phyloP scores from a whole-genome alignment of 2,797 vertebrate genomes.

The Pempheris klunzingeri region DNA sequence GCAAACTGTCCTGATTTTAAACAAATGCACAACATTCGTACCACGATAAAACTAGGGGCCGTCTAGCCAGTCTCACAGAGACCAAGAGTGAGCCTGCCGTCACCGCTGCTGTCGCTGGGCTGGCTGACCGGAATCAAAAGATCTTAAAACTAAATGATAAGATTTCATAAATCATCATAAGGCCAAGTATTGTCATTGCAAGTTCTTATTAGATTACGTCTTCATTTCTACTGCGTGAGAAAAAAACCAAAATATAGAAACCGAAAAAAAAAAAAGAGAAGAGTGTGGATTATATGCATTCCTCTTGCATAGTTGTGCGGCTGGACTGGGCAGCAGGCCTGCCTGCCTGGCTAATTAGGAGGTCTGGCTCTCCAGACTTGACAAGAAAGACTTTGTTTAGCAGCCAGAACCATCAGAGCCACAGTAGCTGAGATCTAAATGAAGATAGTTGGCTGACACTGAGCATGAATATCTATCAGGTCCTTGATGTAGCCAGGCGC shows the following conservation, averaged over 20 bases:
- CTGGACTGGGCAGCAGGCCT: slow-evolving; percentile 80
- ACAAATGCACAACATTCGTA: slow-evolving; percentile 99
- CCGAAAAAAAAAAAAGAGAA: slow-evolving; percentile 41
- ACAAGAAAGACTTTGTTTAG: slow-evolving; percentile 76
- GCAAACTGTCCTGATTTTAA: slow-evolving; percentile 99
- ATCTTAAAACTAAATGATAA: slow-evolving; percentile 92
- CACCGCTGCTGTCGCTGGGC: slow-evolving; percentile 92
- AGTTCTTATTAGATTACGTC: slow-evolving; percentile 76
- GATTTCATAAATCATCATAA: slow-evolving; percentile 82
- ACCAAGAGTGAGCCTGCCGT: slow-evolving; percentile 99
- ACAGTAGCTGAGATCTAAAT: slow-evolving; percentile 59
- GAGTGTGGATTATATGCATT: slow-evolving; percentile 83
- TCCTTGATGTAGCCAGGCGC: slow-evolving; percentile 25
- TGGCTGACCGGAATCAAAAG: slow-evolving; percentile 96
- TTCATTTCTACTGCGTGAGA: slow-evolving; percentile 72
- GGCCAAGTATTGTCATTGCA: slow-evolving; percentile 87
- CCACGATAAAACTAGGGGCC: slow-evolving; percentile 99
- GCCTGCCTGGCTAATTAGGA: slow-evolving; percentile 76
- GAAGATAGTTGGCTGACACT: slow-evolving; percentile 60
- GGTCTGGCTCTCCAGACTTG: slow-evolving; percentile 69
- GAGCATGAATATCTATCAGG: slow-evolving; percentile 54
- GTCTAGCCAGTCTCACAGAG: slow-evolving; percentile 93
- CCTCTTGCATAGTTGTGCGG: slow-evolving; percentile 89
- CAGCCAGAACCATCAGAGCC: slow-evolving; percentile 68
- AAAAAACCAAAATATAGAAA: slow-evolving; percentile 66